A percentile compares a stretch with the other conserved stretches of the same genome.
Evolutionary conservation across 2,888 invertebrate genomes (phyloP).

Genomic region (Chrysolina oricalcia): DNA sequence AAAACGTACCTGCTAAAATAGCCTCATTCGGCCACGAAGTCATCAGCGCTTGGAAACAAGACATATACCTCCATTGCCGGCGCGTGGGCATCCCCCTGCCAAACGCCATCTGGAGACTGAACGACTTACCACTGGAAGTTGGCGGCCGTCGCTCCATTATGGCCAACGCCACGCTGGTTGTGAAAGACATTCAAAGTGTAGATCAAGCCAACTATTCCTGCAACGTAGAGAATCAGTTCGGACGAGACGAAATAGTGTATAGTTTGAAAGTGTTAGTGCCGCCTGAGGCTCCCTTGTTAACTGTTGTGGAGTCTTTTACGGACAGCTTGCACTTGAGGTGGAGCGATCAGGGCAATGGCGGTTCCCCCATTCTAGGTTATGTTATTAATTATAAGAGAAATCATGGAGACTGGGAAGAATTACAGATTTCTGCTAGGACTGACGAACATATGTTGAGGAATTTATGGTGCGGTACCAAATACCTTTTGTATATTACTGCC

Average conservation of each 20-base stretch:
- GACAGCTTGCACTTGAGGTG: conserved; percentile 88
- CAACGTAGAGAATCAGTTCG: conserved; percentile 87
- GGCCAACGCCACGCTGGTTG: conserved; percentile 81
- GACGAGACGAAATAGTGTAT: conserved; percentile 88
- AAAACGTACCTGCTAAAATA: conserved; percentile 89
- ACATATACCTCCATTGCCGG: conserved; percentile 86
- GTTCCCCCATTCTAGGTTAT: conserved; percentile 87
- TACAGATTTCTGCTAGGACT: conserved; percentile 87
- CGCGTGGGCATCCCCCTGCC: conserved; percentile 89
- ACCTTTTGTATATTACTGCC: conserved; percentile 92
- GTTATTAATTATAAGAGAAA: conserved; percentile 93
- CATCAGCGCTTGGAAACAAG: conserved; percentile 90
- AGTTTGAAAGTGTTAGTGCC: conserved; percentile 85
- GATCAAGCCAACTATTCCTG: conserved; percentile 95
- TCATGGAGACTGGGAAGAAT: conserved; percentile 93
- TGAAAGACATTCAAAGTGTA: conserved; percentile 84
- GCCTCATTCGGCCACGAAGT: conserved; percentile 89
- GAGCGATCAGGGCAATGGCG: conserved; percentile 84
- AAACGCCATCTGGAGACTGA: conserved; percentile 85
- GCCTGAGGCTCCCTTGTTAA: conserved; percentile 88
- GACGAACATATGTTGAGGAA: conserved; percentile 86
- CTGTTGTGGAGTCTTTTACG: conserved; percentile 86
- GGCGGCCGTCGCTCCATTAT: conserved; percentile 80
- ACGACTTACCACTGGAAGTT: conserved; percentile 83
- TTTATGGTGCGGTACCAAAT: conserved; percentile 90